These are phyloP conservation scores for Xerus rutilus DNA, from an alignment of 2,797 vertebrate genomes.

Conservation along the genomic window DNA sequence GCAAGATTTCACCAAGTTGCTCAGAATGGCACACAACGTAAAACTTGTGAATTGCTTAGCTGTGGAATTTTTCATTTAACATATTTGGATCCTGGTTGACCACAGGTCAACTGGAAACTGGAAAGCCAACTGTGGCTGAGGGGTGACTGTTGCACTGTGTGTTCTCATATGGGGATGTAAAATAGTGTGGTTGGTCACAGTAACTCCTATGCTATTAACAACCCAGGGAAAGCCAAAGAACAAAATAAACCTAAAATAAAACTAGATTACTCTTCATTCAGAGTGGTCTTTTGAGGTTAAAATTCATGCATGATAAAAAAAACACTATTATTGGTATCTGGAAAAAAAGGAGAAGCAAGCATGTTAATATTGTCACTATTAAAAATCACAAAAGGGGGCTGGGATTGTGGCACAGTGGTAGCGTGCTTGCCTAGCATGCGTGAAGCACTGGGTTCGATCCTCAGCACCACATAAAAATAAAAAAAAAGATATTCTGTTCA, in stretches of 20 bases:
- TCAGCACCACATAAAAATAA: too few species aligned
- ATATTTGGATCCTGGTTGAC: background rate
- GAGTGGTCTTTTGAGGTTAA: background rate
- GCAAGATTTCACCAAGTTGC: background rate
- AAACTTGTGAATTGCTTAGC: background rate
- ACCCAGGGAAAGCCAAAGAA: background rate
- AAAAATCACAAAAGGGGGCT: background rate
- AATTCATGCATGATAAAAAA: background rate
- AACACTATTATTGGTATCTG: background rate
- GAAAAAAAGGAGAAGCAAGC: background rate
- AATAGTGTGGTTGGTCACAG: background rate
- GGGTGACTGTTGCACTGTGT: too few species aligned
- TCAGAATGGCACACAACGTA: background rate
- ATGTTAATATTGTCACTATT: background rate
- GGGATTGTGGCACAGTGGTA: too few species aligned
- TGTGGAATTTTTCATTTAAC: background rate
- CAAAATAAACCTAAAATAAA: conserved; percentile 34
- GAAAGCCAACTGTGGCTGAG: background rate
- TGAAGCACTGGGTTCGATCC: too few species aligned
- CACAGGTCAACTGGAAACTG: too few species aligned
- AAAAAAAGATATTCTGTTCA: too few species aligned
- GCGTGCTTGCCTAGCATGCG: too few species aligned
- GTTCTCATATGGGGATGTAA: too few species aligned
- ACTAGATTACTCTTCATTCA: background rate
- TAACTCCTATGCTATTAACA: background rate